Conservation (phyloP, 92 coral and sea anemone genomes). For the Isaurus tuberculatus region DNA sequence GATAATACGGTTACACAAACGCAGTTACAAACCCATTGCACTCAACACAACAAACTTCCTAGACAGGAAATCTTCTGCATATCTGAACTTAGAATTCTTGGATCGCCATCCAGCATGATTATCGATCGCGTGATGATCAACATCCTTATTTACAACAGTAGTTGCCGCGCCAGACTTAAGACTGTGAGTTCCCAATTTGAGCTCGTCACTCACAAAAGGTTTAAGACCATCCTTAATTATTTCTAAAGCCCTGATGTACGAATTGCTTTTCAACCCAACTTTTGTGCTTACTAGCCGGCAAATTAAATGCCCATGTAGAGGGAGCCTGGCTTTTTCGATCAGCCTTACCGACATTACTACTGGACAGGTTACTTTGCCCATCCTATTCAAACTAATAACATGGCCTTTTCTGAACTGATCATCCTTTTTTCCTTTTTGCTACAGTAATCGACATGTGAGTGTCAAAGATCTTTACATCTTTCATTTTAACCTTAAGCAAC, state of each 20-base stretch:
- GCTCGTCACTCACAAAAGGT: conserved; percentile 23
- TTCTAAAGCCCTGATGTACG: conserved; percentile 47
- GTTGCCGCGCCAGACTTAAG: conserved; percentile 36
- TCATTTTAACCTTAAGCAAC: conserved; percentile 21
- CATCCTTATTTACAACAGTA: conserved; percentile 13
- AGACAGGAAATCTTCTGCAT: conserved; percentile 17
- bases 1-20: conserved; percentile 18
- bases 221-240: conserved; percentile 27
- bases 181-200: conserved; percentile 26
- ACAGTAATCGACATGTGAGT: conserved; percentile 41
- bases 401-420: conserved; percentile 48
- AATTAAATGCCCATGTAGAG: conserved; percentile 11
- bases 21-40: conserved; percentile 29
- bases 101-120: conserved; percentile 30
- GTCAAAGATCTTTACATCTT: conserved; percentile 29
- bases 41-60: conserved; percentile 18
- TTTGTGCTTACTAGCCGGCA: conserved; percentile 30
- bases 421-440: conserved; percentile 4
- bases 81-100: conserved; percentile 46
- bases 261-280: conserved; percentile 10
- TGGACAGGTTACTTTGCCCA: conserved; percentile 46
- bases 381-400: conserved; percentile 1
- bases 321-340: conserved; percentile 24
- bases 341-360: conserved; percentile 38
- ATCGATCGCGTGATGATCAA: conserved; percentile 34